A percentile compares a stretch with the other conserved stretches of the same genome.
Evolutionary conservation across 2,113 vertebrate species (phyloP).

Genomic region (Coptodon rendalli): DNA sequence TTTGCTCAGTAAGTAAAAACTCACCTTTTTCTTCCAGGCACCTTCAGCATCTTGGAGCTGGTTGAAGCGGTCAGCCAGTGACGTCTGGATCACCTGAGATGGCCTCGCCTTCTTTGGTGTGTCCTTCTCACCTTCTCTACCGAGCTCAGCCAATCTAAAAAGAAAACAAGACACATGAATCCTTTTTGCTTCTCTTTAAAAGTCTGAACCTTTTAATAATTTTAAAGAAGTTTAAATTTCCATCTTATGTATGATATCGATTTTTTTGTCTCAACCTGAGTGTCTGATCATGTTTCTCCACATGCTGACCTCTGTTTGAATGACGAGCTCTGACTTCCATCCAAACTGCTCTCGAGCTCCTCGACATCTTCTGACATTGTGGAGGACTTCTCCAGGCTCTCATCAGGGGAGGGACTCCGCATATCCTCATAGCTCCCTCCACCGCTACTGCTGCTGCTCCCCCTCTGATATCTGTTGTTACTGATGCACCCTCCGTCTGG

Average conservation of each 20-base stretch:
- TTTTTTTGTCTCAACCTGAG: not conserved
- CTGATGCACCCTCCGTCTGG: constrained; percentile 27
- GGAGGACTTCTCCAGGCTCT: constrained; percentile 53
- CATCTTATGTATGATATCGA: not conserved
- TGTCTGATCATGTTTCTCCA: not conserved
- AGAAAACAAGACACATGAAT: not conserved
- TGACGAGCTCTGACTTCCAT: constrained; percentile 56
- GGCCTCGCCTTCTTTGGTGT: constrained; percentile 47
- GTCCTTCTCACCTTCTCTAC: constrained; percentile 36
- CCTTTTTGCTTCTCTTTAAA: not conserved
- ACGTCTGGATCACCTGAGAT: constrained; percentile 33
- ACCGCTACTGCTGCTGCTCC: constrained; percentile 15
- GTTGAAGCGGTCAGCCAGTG: constrained; percentile 68
- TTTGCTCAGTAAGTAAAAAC: not conserved
- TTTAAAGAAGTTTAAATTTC: not conserved
- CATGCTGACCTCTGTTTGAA: constrained; percentile 63
- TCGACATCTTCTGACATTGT: constrained; percentile 66
- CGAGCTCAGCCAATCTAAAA: constrained; percentile 57
- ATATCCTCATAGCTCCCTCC: constrained; percentile 56
- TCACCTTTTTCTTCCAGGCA: constrained; percentile 75
- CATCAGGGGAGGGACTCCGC: constrained; percentile 36
- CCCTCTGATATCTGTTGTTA: not conserved
- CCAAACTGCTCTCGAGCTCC: constrained; percentile 68
- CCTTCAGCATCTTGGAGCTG: constrained; percentile 71
- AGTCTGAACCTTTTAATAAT: not conserved